Percentiles rank a stretch among this genome's conserved stretches.
Evolutionary conservation across 2,888 invertebrate genomes (phyloP).

Genomic region (Pseudococcus jackbeardsleyi): DNA sequence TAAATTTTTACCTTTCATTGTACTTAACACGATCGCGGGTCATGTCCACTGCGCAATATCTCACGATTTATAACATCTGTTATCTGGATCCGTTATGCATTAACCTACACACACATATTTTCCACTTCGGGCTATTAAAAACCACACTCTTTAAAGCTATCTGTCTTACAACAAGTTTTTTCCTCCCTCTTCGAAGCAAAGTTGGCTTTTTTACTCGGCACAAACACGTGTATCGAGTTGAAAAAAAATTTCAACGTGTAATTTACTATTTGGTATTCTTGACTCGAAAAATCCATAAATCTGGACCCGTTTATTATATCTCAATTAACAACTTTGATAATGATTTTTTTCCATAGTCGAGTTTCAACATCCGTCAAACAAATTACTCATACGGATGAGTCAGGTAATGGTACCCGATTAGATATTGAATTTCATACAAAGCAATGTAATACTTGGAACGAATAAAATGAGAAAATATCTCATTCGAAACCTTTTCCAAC

Average conservation of each 20-base stretch:
- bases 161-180: conserved; percentile 24
- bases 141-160: not conserved
- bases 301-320: conserved; percentile 24
- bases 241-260: conserved; percentile 8
- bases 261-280: not conserved
- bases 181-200: not conserved
- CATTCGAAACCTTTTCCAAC: not conserved
- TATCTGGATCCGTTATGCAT: conserved; percentile 35
- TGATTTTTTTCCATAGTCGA: not conserved
- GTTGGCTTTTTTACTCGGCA: not conserved
- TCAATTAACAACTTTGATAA: conserved; percentile 10
- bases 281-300: not conserved
- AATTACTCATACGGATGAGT: not conserved
- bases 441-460: not conserved
- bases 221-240: not conserved
- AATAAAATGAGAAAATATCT: not conserved
- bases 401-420: not conserved
- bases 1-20: conserved; percentile 47
- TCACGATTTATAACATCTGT: conserved; percentile 44
- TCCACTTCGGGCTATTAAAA: conserved; percentile 41
- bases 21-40: conserved; percentile 29
- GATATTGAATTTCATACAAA: conserved; percentile 13
- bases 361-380: not conserved
- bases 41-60: conserved; percentile 38
- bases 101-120: conserved; percentile 43